Percentiles rank a stretch among this genome's conserved stretches.
Conservation (phyloP, 2,888 invertebrate genomes). For the Plebejus melissa region DNA sequence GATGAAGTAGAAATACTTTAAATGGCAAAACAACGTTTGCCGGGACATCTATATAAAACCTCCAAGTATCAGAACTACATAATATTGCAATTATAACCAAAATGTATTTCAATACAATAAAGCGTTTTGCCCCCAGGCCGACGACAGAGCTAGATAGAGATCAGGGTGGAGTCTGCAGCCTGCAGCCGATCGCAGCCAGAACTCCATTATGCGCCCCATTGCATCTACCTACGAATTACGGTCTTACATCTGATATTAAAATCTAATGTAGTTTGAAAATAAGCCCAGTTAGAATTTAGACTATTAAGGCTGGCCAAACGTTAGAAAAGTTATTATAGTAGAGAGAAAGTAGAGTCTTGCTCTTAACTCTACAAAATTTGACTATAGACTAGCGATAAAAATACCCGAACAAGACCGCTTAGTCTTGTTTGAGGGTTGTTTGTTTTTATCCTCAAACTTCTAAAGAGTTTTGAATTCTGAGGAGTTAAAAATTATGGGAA, state of each 20-base stretch:
- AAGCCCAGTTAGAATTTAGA: background rate
- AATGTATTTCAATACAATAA: conserved; percentile 34
- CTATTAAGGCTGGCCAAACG: background rate
- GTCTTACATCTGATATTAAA: conserved; percentile 1
- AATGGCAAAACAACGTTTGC: no score
- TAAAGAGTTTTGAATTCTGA: no score
- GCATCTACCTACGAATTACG: conserved; percentile 32
- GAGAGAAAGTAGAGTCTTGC: no score
- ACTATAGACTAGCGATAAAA: no score
- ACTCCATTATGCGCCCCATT: conserved; percentile 36
- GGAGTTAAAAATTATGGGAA: no score
- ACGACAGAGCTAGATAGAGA: conserved; percentile 59
- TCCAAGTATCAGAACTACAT: no score
- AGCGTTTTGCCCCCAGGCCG: conserved; percentile 55
- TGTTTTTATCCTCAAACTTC: no score
- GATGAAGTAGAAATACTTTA: no score
- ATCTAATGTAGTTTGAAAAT: background rate
- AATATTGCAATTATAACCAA: background rate
- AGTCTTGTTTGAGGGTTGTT: no score
- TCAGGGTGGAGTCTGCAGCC: conserved; percentile 68
- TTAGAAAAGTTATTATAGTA: no score
- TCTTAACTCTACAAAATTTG: no score
- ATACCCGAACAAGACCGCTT: no score
- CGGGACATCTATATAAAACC: background rate
- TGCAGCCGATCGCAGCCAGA: conserved; percentile 61